These are phyloP conservation scores for Apogon hyalosoma DNA, from an alignment of 2,797 vertebrate genomes.

Conservation along the genomic window DNA sequence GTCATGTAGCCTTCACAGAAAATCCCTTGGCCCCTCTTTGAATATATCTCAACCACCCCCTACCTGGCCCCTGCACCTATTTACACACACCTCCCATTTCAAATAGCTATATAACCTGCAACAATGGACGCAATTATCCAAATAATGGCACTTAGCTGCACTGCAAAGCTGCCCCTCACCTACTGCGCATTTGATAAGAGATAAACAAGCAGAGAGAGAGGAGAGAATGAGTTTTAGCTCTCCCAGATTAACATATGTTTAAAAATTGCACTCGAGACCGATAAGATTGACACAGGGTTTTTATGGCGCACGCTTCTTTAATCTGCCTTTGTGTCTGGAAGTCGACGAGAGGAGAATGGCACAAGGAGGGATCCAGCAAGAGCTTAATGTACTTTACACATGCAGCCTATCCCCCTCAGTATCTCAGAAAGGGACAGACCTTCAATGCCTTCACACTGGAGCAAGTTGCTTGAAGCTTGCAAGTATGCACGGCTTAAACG, in stretches of 20 bases:
- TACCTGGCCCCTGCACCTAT: conserved; percentile 76
- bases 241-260: conserved; percentile 87
- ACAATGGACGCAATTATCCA: conserved; percentile 87
- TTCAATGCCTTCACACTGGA: conserved; percentile 51
- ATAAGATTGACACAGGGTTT: conserved; percentile 86
- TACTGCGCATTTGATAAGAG: conserved; percentile 84
- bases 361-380: conserved; percentile 74
- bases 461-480: conserved; percentile 33
- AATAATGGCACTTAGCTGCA: conserved; percentile 84
- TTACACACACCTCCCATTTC: conserved; percentile 83
- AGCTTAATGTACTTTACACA: conserved; percentile 79
- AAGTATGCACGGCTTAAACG: conserved; percentile 15
- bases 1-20: conserved; percentile 64
- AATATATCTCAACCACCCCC: conserved; percentile 63
- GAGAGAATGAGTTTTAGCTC: conserved; percentile 80
- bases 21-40: conserved; percentile 69
- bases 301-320: conserved; percentile 77
- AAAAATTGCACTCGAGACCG: conserved; percentile 83
- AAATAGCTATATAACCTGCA: conserved; percentile 83
- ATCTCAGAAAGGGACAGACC: conserved; percentile 56
- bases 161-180: conserved; percentile 78
- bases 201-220: conserved; percentile 77
- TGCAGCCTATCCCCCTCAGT: conserved; percentile 65
- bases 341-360: conserved; percentile 78
- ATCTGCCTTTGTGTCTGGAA: conserved; percentile 80